phyloP scores from a whole-genome alignment of 2,113 vertebrate genomes.

The Raphicerus campestris region DNA sequence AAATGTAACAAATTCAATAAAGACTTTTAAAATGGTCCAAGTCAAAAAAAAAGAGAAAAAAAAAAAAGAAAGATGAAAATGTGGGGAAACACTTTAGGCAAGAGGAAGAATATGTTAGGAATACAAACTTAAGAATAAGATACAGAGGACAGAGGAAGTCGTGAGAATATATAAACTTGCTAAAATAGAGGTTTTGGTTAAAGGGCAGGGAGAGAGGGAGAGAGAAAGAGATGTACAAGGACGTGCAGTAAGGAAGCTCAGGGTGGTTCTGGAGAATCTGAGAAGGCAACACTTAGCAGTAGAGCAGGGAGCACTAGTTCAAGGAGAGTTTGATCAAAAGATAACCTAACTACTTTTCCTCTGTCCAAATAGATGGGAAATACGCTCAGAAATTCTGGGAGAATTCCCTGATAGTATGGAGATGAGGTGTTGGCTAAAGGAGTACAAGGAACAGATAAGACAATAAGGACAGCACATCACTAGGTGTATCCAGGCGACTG shows the following conservation, averaged over 20 bases:
- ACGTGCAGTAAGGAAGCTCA: background rate
- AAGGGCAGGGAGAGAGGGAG: background rate
- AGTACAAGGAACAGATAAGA: background rate
- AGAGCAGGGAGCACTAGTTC: background rate
- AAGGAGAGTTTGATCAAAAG: background rate
- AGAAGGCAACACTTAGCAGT: background rate
- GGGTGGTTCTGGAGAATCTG: background rate
- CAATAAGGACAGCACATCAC: background rate
- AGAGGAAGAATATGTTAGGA: background rate
- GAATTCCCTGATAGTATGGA: background rate
- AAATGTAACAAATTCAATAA: background rate
- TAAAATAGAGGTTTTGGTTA: background rate
- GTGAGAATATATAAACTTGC: background rate
- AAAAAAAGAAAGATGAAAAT: background rate
- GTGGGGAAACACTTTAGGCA: background rate
- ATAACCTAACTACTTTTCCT: background rate
- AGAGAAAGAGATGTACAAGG: background rate
- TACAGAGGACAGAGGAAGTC: background rate
- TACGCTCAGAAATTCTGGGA: background rate
- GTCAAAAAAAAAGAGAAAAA: background rate
- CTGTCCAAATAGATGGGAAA: background rate
- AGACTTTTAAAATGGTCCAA: background rate
- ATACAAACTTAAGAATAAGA: background rate
- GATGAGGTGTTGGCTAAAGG: background rate
- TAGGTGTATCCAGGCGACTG: background rate